phyloP scores from a whole-genome alignment of 2,113 vertebrate genomes.

The Ramphastos sulfuratus region DNA sequence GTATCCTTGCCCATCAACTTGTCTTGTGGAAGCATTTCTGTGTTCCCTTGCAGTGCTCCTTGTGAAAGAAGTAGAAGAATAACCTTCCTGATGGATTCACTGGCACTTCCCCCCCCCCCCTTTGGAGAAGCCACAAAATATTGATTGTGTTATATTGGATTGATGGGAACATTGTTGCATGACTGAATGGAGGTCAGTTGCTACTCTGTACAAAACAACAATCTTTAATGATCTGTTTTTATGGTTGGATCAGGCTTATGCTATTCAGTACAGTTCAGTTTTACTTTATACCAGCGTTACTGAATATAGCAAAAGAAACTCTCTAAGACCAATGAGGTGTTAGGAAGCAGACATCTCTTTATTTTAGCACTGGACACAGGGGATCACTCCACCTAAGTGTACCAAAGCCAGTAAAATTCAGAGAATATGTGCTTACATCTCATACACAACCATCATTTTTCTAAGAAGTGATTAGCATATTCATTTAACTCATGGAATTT shows the following conservation, averaged over 20 bases:
- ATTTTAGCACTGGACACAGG: no score
- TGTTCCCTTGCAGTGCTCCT: not conserved
- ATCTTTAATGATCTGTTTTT: not conserved
- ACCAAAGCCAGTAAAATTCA: no score
- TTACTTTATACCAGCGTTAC: not conserved
- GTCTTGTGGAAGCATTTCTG: not conserved
- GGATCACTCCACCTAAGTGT: no score
- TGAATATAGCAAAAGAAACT: no score
- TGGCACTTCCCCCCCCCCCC: not conserved
- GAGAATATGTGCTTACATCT: no score
- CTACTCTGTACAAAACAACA: not conserved
- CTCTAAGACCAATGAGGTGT: no score
- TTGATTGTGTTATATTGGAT: not conserved
- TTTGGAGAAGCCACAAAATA: not conserved
- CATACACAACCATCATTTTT: no score
- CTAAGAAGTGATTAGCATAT: no score
- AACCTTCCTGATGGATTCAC: not conserved
- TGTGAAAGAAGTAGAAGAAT: rapidly evolving
- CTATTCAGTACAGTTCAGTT: not conserved
- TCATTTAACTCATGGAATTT: no score
- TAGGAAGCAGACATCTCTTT: no score
- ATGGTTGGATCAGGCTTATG: not conserved
- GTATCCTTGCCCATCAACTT: not conserved
- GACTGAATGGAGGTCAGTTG: not conserved
- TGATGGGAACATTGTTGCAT: not conserved